Evolutionary conservation across 2,797 vertebrate genomes (phyloP), one percentile per base, ranked within the genome.

Genomic region (Esox lucius): DNA sequence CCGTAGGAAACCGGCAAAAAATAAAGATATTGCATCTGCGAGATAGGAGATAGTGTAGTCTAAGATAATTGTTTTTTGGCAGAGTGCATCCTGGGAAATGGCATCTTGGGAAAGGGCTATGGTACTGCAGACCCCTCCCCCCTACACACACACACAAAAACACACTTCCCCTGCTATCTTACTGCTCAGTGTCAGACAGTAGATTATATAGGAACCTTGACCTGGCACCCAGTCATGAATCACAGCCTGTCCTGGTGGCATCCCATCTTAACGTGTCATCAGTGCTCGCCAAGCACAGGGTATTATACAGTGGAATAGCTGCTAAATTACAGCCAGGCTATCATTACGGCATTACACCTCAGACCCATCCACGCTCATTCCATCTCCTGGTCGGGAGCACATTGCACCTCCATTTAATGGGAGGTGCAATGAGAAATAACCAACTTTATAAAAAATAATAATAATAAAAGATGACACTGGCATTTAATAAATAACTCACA

Each of bases 151-250:
- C 56, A 51, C 42, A 73, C 28, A 61, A 48, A 68, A 35, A 71
- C 31, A 75, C 28, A 31, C 9, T 7, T 9, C 39, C 9, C 4
- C 28, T 70, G 17, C 24, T 19, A 26, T 31, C 64, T 68, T 74
- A 81, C 62, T 75, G 76, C 85, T 88, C 70, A 75, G 75, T 80
- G 77, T 89, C 80, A 82, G 68, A 75, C 75, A 75, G 77, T 78
- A 85, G 81, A 89, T 90, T 84, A 76, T 83, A 85, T 76, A 76
- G 76, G 81, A 86, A 91, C 90, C 88, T 91, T 92, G 88, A 91
- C 89, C 89, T 12, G 77, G 77, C 81, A 82, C 82, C 76, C 78
- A 75, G 46, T 80, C 73, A 48, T 89, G 88, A 91, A 90, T 88
- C 81, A 87, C 78, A 67, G 39, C 80, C 75, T 83, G 66, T 80